Conservation (phyloP, 2,888 invertebrate species). For the Dastarcus helophoroides region DNA sequence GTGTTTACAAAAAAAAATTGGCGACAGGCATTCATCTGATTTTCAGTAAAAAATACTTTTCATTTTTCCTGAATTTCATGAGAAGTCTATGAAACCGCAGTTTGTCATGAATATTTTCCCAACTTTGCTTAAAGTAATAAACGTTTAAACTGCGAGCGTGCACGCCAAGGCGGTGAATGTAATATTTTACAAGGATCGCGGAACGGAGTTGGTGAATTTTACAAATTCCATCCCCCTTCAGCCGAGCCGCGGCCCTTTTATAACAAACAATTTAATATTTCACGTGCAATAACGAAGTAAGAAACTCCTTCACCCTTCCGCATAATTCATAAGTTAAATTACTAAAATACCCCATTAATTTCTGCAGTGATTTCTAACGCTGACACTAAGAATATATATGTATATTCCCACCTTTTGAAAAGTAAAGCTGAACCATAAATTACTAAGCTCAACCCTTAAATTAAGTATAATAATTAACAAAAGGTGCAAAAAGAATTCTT, state of each 20-base stretch:
- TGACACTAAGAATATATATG: too few species aligned
- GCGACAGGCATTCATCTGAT: too few species aligned
- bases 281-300: slow-evolving; percentile 18
- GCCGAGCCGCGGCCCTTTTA: slow-evolving; percentile 14
- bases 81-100: not conserved
- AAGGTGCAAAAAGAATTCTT: too few species aligned
- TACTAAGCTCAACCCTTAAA: too few species aligned
- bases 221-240: slow-evolving; percentile 15
- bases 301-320: slow-evolving; percentile 20
- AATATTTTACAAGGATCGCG: too few species aligned
- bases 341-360: slow-evolving; percentile 34
- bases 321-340: slow-evolving; percentile 34
- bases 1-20: too few species aligned
- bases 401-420: too few species aligned
- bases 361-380: slow-evolving; percentile 30
- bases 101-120: not conserved
- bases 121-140: not conserved
- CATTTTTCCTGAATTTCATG: slow-evolving; percentile 7
- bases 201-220: too few species aligned
- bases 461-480: too few species aligned
- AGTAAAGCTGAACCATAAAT: too few species aligned
- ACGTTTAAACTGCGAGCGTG: too few species aligned
- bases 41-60: slow-evolving; percentile 6
- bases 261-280: slow-evolving; percentile 19
- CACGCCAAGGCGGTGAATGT: too few species aligned